Conservation (phyloP, 92 coral and sea anemone species). For the Paragorgia papillata region DNA sequence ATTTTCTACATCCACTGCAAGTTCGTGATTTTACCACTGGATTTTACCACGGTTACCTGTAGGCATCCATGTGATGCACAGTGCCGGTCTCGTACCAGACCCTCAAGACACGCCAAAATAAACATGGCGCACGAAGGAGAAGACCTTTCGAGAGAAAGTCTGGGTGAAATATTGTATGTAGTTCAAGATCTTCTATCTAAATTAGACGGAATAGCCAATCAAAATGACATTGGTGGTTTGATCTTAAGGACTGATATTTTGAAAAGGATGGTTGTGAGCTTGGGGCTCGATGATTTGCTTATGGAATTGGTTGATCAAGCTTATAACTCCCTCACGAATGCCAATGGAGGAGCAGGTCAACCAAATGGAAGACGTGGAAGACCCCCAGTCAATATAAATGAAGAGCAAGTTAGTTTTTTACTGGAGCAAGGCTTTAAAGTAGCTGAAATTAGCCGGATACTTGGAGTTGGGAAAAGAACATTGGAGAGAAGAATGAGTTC, state of each 20-base stretch:
- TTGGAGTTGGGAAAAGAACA: slow-evolving; percentile 62
- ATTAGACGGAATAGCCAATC: slow-evolving; percentile 4
- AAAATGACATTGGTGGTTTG: slow-evolving; percentile 3
- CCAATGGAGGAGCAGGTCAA: background rate
- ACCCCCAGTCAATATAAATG: slow-evolving; percentile 60
- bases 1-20: too few relatives aligned
- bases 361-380: slow-evolving; percentile 57
- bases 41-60: too few relatives aligned
- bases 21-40: background rate
- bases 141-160: slow-evolving; percentile 1
- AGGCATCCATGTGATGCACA: too few relatives aligned
- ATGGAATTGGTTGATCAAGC: background rate
- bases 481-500: too few relatives aligned
- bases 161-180: background rate
- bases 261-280: slow-evolving; percentile 12
- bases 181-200: slow-evolving; percentile 2
- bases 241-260: too few relatives aligned
- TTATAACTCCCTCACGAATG: slow-evolving; percentile 1
- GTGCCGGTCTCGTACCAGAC: background rate
- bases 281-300: slow-evolving; percentile 9
- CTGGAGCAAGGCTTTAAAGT: slow-evolving; percentile 67
- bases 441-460: slow-evolving; percentile 42
- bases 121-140: background rate
- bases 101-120: background rate
- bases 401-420: slow-evolving; percentile 57